A percentile compares a stretch with the other conserved stretches of the same genome.
Evolutionary conservation across 2,888 invertebrate genomes (phyloP).

Genomic region (Mechanitis messenoides): DNA sequence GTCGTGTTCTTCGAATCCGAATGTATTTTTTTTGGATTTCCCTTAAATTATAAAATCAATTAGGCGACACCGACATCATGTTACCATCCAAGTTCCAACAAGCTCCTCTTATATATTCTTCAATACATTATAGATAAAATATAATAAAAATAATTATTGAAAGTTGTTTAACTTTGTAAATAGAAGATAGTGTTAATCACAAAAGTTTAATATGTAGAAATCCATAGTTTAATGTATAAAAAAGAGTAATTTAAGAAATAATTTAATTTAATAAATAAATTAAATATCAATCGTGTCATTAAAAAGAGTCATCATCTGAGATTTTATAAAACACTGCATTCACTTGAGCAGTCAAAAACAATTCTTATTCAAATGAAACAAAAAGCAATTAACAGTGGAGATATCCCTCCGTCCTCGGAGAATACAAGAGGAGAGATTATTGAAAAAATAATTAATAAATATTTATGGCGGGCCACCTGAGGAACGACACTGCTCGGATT

Average conservation of each 20-base stretch:
- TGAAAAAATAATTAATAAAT: constrained; percentile 78
- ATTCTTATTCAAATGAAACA: constrained; percentile 77
- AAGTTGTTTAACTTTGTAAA: background rate
- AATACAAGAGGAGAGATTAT: constrained; percentile 71
- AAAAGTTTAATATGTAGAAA: no score
- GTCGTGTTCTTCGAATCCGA: constrained; percentile 53
- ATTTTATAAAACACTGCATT: constrained; percentile 66
- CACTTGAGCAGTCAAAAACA: constrained; percentile 74
- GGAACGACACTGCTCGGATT: constrained; percentile 59
- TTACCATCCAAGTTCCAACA: constrained; percentile 22
- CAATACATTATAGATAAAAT: no score
- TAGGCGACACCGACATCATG: constrained; percentile 44
- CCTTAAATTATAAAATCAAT: constrained; percentile 66
- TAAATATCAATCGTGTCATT: background rate
- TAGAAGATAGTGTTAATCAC: background rate
- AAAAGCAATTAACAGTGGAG: constrained; percentile 75
- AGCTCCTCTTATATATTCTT: constrained; percentile 15
- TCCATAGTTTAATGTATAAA: no score
- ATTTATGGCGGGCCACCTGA: constrained; percentile 75
- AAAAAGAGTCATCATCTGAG: constrained; percentile 56
- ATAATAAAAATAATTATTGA: no score
- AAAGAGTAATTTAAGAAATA: no score
- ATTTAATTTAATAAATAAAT: no score
- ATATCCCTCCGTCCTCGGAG: constrained; percentile 71
- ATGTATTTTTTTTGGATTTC: constrained; percentile 51